Conservation (phyloP, 2,113 vertebrate genomes). For the Fulica atra region DNA sequence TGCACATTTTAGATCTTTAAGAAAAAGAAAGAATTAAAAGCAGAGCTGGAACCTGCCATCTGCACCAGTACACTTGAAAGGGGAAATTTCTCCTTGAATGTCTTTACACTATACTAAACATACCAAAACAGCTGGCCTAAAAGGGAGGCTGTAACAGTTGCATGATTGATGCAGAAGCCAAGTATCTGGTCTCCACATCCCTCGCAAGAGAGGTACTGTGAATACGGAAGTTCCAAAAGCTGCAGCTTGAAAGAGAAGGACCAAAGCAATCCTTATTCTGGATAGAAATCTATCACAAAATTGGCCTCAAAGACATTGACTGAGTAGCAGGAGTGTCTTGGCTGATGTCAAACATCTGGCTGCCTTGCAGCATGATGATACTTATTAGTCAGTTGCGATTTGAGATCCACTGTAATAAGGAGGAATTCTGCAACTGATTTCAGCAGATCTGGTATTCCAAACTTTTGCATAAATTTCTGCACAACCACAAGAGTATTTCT, state of each 20-base stretch:
- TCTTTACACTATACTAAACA: background rate
- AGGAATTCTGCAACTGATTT: background rate
- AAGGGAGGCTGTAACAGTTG: background rate
- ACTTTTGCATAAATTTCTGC: background rate
- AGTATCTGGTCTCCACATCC: background rate
- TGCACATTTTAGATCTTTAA: background rate
- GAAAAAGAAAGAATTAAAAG: background rate
- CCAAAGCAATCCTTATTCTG: background rate
- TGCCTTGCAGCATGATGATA: background rate
- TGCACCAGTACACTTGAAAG: background rate
- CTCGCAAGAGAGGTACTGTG: background rate
- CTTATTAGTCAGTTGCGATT: background rate
- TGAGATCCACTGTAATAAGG: background rate
- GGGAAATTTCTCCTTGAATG: background rate
- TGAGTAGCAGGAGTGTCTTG: background rate
- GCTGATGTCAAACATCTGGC: background rate
- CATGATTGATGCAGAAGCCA: background rate
- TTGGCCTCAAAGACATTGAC: background rate
- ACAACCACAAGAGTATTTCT: background rate
- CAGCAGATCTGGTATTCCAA: background rate
- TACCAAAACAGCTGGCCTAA: background rate
- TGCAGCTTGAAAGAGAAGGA: background rate
- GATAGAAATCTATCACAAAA: conserved; percentile 3
- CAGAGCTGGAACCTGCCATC: background rate
- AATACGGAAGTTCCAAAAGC: background rate